These are phyloP conservation scores for Macrosiphum euphorbiae DNA, from an alignment of 2,888 invertebrate species.

Conservation along the genomic window DNA sequence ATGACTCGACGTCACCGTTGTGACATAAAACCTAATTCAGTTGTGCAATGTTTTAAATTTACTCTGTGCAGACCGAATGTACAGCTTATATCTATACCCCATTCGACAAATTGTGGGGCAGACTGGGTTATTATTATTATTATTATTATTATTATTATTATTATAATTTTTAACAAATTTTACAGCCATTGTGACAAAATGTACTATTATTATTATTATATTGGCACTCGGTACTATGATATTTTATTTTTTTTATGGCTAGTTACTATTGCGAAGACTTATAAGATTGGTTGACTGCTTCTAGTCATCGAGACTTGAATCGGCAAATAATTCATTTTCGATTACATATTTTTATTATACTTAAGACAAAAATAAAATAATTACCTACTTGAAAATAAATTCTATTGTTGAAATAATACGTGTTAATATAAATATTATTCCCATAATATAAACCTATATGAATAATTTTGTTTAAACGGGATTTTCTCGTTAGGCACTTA, in stretches of 20 bases:
- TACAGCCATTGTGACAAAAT: conserved; percentile 9
- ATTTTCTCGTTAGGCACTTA: background rate
- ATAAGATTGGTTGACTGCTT: background rate
- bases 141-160: background rate
- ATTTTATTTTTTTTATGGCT: background rate
- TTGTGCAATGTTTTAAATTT: conserved; percentile 56
- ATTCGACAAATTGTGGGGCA: background rate
- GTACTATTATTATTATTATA: background rate
- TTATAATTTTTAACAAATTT: conserved; percentile 27
- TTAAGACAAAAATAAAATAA: background rate
- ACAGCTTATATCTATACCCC: background rate
- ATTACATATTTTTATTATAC: background rate
- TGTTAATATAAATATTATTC: background rate
- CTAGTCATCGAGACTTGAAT: background rate
- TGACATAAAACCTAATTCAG: conserved; percentile 57
- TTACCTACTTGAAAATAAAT: too few species aligned
- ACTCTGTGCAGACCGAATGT: background rate
- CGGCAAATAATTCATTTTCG: background rate
- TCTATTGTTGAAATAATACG: background rate
- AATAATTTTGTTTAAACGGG: background rate
- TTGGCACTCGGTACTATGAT: background rate
- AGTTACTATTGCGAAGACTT: background rate
- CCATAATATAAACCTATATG: background rate
- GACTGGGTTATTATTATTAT: background rate
- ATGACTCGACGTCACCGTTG: conserved; percentile 62